phyloP scores from a whole-genome alignment of 2,888 invertebrate species.

The Xanthia icteritia region DNA sequence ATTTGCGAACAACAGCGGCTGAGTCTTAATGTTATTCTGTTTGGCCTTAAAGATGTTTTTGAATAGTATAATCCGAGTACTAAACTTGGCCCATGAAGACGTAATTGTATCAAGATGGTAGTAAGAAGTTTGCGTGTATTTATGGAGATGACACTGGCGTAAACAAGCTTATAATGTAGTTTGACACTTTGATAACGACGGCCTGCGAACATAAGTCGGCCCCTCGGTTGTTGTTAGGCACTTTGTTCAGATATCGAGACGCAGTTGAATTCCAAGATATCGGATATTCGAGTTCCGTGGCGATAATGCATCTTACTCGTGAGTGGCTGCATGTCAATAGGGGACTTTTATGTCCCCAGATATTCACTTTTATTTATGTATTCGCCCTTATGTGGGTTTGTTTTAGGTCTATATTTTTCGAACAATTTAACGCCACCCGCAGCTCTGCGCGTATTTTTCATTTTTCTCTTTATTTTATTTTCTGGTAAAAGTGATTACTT shows the following conservation, averaged over 20 bases:
- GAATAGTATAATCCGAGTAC: slow-evolving; percentile 71
- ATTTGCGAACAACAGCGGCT: slow-evolving; percentile 84
- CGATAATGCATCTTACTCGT: slow-evolving; percentile 51
- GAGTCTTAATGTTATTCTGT: slow-evolving; percentile 78
- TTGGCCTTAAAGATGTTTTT: slow-evolving; percentile 72
- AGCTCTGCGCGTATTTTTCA: background rate
- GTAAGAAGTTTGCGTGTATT: slow-evolving; percentile 63
- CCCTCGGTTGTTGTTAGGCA: slow-evolving; percentile 35
- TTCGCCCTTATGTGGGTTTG: slow-evolving; percentile 26
- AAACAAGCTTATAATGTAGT: slow-evolving; percentile 65
- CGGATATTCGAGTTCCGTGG: slow-evolving; percentile 49
- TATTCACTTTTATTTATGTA: slow-evolving; percentile 27
- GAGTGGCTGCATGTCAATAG: slow-evolving; percentile 37
- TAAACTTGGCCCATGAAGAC: slow-evolving; percentile 73
- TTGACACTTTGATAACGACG: slow-evolving; percentile 62
- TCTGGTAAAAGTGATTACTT: background rate
- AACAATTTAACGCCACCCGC: slow-evolving; percentile 6
- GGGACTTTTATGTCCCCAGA: slow-evolving; percentile 17
- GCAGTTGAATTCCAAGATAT: slow-evolving; percentile 39
- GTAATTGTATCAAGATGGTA: slow-evolving; percentile 69
- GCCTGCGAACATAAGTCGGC: slow-evolving; percentile 44
- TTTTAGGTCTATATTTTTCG: slow-evolving; percentile 25
- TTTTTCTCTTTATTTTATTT: slow-evolving; percentile 3
- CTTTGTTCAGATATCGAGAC: slow-evolving; percentile 41
- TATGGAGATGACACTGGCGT: slow-evolving; percentile 62